Percentiles rank a stretch among this genome's conserved stretches.
Evolutionary conservation across 2,113 vertebrate genomes (phyloP).

Genomic region (Malurus cyaneus): DNA sequence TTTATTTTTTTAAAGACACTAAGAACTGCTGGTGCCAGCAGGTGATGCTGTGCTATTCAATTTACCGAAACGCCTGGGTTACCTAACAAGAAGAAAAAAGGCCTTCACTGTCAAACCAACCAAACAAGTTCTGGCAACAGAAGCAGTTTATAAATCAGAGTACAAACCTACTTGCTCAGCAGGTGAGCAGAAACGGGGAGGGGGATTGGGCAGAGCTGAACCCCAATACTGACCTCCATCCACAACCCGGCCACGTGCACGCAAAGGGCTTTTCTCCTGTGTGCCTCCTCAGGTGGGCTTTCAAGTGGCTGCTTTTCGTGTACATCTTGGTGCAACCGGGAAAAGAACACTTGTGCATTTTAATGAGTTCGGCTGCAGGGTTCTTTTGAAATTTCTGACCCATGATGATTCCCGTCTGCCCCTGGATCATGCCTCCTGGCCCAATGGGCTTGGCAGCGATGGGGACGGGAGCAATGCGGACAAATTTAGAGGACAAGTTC

Average conservation of each 20-base stretch:
- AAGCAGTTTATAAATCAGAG: not conserved
- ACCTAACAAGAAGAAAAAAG: not conserved
- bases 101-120: not conserved
- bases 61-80: not conserved
- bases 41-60: not conserved
- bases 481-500: conserved; percentile 87
- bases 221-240: conserved; percentile 88
- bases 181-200: not conserved
- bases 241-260: conserved; percentile 92
- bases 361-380: conserved; percentile 89
- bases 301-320: conserved; percentile 96
- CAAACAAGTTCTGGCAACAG: not conserved
- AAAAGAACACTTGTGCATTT: conserved; percentile 97
- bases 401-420: conserved; percentile 78
- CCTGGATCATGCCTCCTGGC: conserved; percentile 77
- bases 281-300: conserved; percentile 93
- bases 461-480: conserved; percentile 93
- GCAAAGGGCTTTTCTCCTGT: conserved; percentile 95
- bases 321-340: conserved; percentile 97
- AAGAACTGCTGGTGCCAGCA: not conserved
- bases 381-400: conserved; percentile 92
- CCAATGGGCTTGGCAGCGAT: conserved; percentile 90
- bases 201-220: not conserved
- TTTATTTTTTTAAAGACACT: not conserved
- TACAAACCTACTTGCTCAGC: not conserved